Evolutionary conservation across 2,797 vertebrate species (phyloP), one percentile per base, ranked within the genome.

Genomic region (Oceanodroma leucorhoa): DNA sequence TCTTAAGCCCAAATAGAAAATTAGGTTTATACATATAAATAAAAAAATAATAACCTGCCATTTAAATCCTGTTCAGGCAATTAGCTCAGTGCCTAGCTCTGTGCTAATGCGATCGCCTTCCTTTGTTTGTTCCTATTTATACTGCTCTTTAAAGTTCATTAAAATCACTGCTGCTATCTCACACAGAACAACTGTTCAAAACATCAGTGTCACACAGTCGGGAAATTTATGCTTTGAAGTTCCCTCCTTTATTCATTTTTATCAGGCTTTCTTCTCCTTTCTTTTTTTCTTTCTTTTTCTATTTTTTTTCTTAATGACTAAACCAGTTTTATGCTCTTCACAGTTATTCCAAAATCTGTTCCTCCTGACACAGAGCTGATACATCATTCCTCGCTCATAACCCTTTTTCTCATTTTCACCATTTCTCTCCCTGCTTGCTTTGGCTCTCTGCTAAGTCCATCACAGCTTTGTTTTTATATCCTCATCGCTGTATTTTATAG

Each of bases 381-480:
- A 75, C 90, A 90, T 97, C 82, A 85, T 87, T 87, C 89, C 82
- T 58, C 2, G 1, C 92, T 72, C 88, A 77, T 85, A 94, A 55
- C 79, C 78, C 55, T 29, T 91, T 85, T 60, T 51, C 87, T 92
- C 90, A 88, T 94, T 95, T 91, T 23, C 79, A 90, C 91, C 83
- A 27, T 85, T 78, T 84, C 85, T 93, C 88, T 92, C 80, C 83
- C 85, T 27, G 27, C 94, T 95, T 87, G 50, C 94, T 95, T 92
- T 95, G 95, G 95, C 95, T 94, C 95, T 97, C 96, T 97, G 96
- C 95, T 95, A 94, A 97, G 95, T 90, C 96, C 97, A 97, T 97
- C 94, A 95, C 95, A 92, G 95, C 89, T 96, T 96, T 96, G 96
- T 81, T 96, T 97, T 97, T 96, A 96, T 93, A 94, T 90, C 94